Base-by-base conservation (phyloP, 2,888 invertebrate genomes). In the Hesperia comma region DNA sequence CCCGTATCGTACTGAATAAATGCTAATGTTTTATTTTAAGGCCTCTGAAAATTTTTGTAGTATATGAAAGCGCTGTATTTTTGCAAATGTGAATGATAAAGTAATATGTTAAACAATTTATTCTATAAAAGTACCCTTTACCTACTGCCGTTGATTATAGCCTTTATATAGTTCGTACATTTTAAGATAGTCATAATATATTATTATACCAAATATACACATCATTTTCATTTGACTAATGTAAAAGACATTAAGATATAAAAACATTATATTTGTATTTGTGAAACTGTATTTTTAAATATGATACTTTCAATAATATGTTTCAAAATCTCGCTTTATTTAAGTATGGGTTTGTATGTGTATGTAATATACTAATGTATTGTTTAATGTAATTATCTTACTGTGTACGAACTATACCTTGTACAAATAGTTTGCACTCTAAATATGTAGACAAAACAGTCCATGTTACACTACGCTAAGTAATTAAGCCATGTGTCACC, bases 21-120 rank as follows among this genome's bases (percentile, higher is more conserved):
- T 73, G 80, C 82, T 83, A 81, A 75, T 74, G 70, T 77, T 80
- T 77, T 80, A 75, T 73, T 77, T 75, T 86, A 86, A 84, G 81
- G 79, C 82, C 77, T 79, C 76, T 75, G 76, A 76, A 72, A 77
- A 76, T 77, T 63, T 63, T 63, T 63, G 64, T 64, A 64, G 58
- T 58, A 56, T 55, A 40, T 63, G 7, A 51, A 57, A 54, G 6
- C 63, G 85, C 87, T 85, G 87, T 90, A 89, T 89, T 90, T 90
- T 90, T 90, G 90, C 90, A 89, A 83, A 80, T 73, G 69, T 76
- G 73, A 76, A 71, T 74, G 74, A 69, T 70, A 71, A 74, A 56
- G 15, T 26, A 61, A 62, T 60, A 75, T 75, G 71, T 75, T 73
- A 41, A 64, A 41, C 58, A 41, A 60, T 43, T 58, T 58, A 58